Evolutionary conservation across 2,797 vertebrate species (phyloP), one percentile per base, ranked within the genome.

Genomic region (Hephaestus fuliginosus): DNA sequence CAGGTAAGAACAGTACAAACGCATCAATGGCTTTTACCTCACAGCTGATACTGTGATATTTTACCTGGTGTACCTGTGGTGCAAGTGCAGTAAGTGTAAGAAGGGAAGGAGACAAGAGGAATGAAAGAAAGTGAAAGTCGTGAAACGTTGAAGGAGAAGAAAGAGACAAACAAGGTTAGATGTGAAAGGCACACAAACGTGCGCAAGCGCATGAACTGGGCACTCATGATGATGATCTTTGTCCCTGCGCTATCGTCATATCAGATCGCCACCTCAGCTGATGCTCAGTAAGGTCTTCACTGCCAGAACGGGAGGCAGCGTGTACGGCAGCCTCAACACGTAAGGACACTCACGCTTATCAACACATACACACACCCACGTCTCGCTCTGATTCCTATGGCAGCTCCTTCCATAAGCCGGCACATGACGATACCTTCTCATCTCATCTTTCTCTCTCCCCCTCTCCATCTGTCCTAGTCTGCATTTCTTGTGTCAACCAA

Each of bases 211-310:
- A 57, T 46, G 41, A 65, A 41, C 15, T 17, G 9, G 80, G 39
- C 58, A 60, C n/a, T 17, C 58, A 18, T 48, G 36, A 52, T 71
- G 48, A 87, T 78, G 75, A 88, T 75, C 81, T 88, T 86, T 92
- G 88, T 87, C 57, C 81, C 62, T 77, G 5, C 25, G 1, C 25
- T 91, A 43, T 91, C 65, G 3, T 74, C 51, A 17, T 82, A 81
- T 89, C 93, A 99, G 98, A 86, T 98, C 97, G 0, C 98, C 98
- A 57, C 96, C 98, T 82, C 98, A 99, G 94, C 96, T 99, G 52
- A 99, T 99, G 97, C 97, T 99, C 81, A 99, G 98, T 95, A 99
- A 99, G 94, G 97, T 99, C 79, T 99, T 99, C 94, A 99, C 98
- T 3, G 98, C 98, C 83, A 95, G 97, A 72, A 99, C 97, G 5